Base-by-base conservation (phyloP, 1,140 invertebrate species). In the Centruroides sculpturatus region DNA sequence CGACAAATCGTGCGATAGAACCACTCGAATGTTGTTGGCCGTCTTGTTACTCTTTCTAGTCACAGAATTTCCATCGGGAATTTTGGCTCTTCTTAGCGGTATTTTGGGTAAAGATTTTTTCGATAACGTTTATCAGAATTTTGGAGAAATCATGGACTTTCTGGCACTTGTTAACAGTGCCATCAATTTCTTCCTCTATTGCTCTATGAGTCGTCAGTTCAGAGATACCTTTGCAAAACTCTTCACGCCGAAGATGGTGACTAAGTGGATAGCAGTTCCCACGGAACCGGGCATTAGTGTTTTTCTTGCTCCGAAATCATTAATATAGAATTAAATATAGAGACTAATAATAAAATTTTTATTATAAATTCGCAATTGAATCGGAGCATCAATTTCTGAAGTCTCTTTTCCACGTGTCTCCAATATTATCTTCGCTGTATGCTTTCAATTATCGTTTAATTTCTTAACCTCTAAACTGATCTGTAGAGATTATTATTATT, bases 181-280 rank as follows among this genome's bases (percentile, higher is more conserved):
- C 5, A 85, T 95, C 53, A 95, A 93, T 71, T 96, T 97, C 71
- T 84, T 97, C 50, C 79, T 97, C 10, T 97, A 96, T 71, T 94
- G 92, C 66, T 83, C 85, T 34, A 97, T 96, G 92, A 92, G 87
- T 51, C 79, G 86, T 53, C 91, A 94, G 77, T 96, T 96, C 73
- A 78, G 92, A n/a, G 80, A 83, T 53, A 92, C 89, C 1, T 95
- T 94, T 70, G 80, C 82, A 3, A 81, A 83, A 60, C 69, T 92
- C 49, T 86, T 92, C 64, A 67, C 63, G 5, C 67, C 67, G n/a
- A 59, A 62, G 49, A 62, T 61, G 13, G 56, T 68, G 6, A 61
- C 66, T 13, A 62, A 66, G 13, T 65, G 67, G 66, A 66, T 66
- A 61, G 64, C 66, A 34, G 64, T 65, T 12, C 64, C 64, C n/a